Conservation (phyloP, 1,140 invertebrate genomes). For the Nautilus pompilius region DNA sequence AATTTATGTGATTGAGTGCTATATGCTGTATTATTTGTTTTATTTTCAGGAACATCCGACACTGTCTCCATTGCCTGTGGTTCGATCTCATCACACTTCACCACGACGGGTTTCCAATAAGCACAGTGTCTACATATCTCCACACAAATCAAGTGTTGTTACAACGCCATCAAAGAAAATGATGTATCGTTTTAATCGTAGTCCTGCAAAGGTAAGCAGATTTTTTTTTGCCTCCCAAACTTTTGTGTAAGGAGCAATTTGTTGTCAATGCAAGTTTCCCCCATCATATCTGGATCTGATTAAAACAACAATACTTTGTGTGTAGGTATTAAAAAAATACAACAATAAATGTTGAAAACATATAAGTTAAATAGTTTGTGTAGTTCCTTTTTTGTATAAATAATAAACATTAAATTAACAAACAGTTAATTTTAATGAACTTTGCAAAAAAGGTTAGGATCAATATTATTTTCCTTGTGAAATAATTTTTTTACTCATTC, state of each 20-base stretch:
- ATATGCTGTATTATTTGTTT: background rate
- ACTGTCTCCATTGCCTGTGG: slow-evolving; percentile 74
- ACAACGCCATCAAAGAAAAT: slow-evolving; percentile 56
- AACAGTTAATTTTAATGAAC: background rate
- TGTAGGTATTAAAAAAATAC: too few species aligned
- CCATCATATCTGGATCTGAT: background rate
- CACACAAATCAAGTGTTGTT: slow-evolving; percentile 57
- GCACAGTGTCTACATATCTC: slow-evolving; percentile 67
- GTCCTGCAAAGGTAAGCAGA: slow-evolving; percentile 77
- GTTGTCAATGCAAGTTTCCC: background rate
- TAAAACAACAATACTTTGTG: background rate
- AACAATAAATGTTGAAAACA: too few species aligned
- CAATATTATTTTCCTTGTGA: background rate
- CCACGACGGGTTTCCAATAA: slow-evolving; percentile 69
- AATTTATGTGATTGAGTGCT: background rate
- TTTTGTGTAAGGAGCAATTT: background rate
- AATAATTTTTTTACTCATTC: background rate
- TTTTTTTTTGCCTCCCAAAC: slow-evolving; percentile 1
- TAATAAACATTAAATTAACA: background rate
- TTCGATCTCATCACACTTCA: slow-evolving; percentile 65
- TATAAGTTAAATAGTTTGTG: background rate
- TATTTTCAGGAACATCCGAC: slow-evolving; percentile 59
- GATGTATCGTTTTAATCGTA: slow-evolving; percentile 82
- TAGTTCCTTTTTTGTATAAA: background rate
- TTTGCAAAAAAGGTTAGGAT: background rate